Percentiles rank a stretch among this genome's conserved stretches.
Conservation (phyloP, 1,140 invertebrate species). For the Pogonognathellus flavescens region DNA sequence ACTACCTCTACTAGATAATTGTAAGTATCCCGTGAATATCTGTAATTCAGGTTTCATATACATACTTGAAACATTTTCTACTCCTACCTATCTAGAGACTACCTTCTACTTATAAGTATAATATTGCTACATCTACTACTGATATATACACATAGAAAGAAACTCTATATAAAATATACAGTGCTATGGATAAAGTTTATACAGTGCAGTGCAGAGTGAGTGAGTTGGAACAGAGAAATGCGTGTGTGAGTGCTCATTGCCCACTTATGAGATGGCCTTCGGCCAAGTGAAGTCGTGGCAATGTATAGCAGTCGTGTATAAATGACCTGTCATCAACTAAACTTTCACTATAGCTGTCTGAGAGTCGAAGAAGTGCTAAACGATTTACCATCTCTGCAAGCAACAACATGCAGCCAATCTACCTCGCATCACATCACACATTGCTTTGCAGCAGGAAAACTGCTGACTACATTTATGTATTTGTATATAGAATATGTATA, state of each 20-base stretch:
- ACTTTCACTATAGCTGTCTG: slow-evolving; percentile 23
- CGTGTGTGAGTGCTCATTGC: neutral
- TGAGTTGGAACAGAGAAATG: slow-evolving; percentile 1
- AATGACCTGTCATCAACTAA: slow-evolving; percentile 63
- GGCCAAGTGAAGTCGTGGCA: slow-evolving; percentile 16
- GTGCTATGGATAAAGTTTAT: too few relatives aligned
- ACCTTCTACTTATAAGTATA: neutral
- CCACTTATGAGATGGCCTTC: slow-evolving; percentile 20
- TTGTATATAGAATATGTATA: neutral
- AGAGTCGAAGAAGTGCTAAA: slow-evolving; percentile 49
- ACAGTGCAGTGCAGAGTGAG: neutral
- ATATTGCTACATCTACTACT: neutral
- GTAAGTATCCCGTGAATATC: neutral
- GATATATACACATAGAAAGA: neutral
- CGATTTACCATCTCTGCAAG: slow-evolving; percentile 49
- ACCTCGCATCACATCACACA: slow-evolving; percentile 35
- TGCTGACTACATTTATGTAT: too few relatives aligned
- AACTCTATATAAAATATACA: neutral
- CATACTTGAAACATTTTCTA: neutral
- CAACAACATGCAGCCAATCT: slow-evolving; percentile 31
- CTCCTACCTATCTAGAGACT: neutral
- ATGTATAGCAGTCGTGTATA: slow-evolving; percentile 38
- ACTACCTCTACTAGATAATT: neutral
- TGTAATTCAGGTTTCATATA: slow-evolving; percentile 1
- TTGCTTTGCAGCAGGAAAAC: neutral